Percentiles rank a stretch among this genome's conserved stretches.
These are phyloP conservation scores for Euzetes globulus DNA, from an alignment of 2,888 invertebrate genomes.

Conservation along the genomic window DNA sequence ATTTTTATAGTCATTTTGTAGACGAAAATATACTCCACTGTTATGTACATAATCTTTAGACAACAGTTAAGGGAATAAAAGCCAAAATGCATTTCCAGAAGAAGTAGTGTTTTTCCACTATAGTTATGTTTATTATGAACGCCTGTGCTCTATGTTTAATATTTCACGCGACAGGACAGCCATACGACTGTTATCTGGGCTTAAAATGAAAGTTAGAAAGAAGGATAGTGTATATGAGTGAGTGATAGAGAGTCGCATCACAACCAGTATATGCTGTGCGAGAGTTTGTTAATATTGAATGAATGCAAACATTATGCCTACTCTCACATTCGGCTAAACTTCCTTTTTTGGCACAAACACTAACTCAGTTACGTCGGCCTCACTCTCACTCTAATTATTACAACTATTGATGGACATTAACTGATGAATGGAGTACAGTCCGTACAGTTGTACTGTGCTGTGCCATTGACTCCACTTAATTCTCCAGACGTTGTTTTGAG, in stretches of 20 bases:
- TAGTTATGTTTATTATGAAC: neutral
- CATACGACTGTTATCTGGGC: neutral
- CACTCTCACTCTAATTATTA: constrained; percentile 17
- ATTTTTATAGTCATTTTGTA: neutral
- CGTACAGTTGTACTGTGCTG: neutral
- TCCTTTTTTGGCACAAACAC: constrained; percentile 5
- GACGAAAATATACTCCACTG: neutral
- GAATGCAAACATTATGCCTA: constrained; percentile 2
- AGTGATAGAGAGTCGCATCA: neutral
- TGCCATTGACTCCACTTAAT: neutral
- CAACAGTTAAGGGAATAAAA: neutral
- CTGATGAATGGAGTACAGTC: constrained; percentile 3
- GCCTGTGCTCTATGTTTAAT: neutral
- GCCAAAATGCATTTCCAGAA: neutral
- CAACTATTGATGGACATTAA: constrained; percentile 20
- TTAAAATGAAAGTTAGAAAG: neutral
- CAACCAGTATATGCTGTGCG: neutral
- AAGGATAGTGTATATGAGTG: neutral
- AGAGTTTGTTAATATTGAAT: neutral
- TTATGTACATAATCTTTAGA: neutral
- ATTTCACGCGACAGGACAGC: neutral
- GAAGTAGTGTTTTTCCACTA: neutral
- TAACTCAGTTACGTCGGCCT: neutral
- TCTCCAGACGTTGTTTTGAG: constrained; percentile 18
- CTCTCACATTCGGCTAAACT: neutral